Base-by-base conservation (phyloP, 2,113 vertebrate genomes). In the Perccottus glenii region DNA sequence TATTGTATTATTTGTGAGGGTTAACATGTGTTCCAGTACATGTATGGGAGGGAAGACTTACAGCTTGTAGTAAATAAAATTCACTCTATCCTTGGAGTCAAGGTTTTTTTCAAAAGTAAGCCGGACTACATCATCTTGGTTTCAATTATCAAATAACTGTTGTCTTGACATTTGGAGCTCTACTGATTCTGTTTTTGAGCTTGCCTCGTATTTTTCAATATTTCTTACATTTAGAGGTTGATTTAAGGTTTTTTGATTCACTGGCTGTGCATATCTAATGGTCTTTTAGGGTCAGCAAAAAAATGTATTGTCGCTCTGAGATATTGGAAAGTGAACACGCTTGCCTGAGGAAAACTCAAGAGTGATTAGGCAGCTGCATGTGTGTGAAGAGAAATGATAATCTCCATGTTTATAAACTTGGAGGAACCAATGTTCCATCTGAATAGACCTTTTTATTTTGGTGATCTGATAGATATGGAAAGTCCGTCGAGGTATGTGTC, bases 321-420 rank as follows among this genome's bases (percentile, higher is more conserved):
- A 75, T 40, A 55, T 6, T 78, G 52, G 56, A 65, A 66, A 52
- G 27, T 2, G 70, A 64, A 65, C 38, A 15, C 46, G 49, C 61
- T 69, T 64, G 52, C 67, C 75, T 77, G 47, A 16, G 57, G 71
- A 80, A 67, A 64, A 69, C 47, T 68, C 42, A 55, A 60, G 82
- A 86, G 60, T 48, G 61, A 75, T 78, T 38, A 56, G 82, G 46
- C 76, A 79, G 57, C 66, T 74, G 77, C 60, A 43, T 67, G 61
- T 63, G 76, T 38, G 67, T 73, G 78, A 78, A 78, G 76, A 71
- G 64, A 85, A 78, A 73, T 73, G 9, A 14, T 77, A 69, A 74
- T 74, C 70, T 56, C n/a, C 49, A 8, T 27, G 12, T 46, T 71
- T 43, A 64, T 58, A 67, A 64, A 73, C 27, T 49, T 60, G 42